phyloP scores from a whole-genome alignment of 2,797 vertebrate species.

The Furcifer pardalis region DNA sequence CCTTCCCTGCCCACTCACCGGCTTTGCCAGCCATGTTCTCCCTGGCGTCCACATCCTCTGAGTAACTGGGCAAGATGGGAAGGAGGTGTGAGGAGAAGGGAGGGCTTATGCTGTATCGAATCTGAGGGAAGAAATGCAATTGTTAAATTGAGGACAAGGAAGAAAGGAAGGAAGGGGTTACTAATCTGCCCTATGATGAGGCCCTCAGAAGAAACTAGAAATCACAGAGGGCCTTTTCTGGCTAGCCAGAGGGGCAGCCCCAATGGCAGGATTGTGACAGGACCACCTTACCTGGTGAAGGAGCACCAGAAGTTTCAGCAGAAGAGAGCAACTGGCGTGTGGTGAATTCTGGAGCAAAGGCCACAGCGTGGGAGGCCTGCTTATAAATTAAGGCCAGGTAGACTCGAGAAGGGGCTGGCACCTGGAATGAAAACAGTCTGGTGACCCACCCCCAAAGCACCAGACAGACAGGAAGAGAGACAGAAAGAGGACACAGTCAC shows the following conservation, averaged over 20 bases:
- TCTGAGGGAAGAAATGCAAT: conserved; percentile 29
- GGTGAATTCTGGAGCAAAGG: conserved; percentile 81
- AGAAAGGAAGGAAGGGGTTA: no score
- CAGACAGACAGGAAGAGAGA: conserved; percentile 35
- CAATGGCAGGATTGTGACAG: no score
- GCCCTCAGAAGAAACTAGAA: neutral
- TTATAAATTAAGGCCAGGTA: conserved; percentile 85
- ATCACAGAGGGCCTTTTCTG: neutral
- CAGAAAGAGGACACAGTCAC: conserved; percentile 45
- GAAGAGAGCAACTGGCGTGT: conserved; percentile 70
- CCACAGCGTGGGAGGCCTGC: conserved; percentile 68
- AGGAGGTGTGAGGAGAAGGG: conserved; percentile 63
- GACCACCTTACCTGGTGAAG: conserved; percentile 73
- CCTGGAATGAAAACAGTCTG: conserved; percentile 90
- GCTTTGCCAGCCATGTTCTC: conserved; percentile 69
- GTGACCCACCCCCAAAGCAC: conserved; percentile 56
- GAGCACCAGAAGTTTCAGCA: conserved; percentile 42
- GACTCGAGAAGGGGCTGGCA: conserved; percentile 75
- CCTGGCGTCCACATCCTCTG: conserved; percentile 25
- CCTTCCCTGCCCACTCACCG: conserved; percentile 65
- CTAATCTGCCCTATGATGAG: no score
- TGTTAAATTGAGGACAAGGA: no score
- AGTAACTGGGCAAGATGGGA: conserved; percentile 57
- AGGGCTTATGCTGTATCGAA: conserved; percentile 50
- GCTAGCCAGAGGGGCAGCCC: neutral